phyloP scores from a whole-genome alignment of 2,113 vertebrate species.

The Terrapene triunguis region DNA sequence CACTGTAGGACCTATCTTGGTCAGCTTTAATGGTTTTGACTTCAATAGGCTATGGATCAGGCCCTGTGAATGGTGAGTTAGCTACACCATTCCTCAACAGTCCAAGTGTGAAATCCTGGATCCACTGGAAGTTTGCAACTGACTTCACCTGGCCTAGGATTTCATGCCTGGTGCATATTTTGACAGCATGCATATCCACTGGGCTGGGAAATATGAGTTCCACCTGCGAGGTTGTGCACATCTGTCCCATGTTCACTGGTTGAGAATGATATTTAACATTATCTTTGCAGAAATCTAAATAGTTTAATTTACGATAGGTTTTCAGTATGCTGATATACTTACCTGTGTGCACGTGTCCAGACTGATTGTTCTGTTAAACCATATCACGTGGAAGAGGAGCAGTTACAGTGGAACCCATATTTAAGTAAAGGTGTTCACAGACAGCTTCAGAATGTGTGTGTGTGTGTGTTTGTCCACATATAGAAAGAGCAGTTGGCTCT shows the following conservation, averaged over 20 bases:
- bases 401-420: background rate
- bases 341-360: background rate
- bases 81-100: background rate
- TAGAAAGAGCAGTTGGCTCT: background rate
- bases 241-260: background rate
- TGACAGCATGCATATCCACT: background rate
- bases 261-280: background rate
- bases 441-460: background rate
- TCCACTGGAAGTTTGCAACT: background rate
- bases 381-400: background rate
- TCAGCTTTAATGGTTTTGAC: background rate
- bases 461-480: too few species aligned
- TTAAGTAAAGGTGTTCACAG: slow-evolving; percentile 13
- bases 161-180: background rate
- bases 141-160: background rate
- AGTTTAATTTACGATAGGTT: background rate
- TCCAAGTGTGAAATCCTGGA: background rate
- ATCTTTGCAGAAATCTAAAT: background rate
- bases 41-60: background rate
- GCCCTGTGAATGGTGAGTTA: background rate
- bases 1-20: background rate
- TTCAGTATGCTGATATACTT: background rate
- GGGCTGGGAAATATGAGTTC: slow-evolving; percentile 12
- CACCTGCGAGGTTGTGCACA: background rate
- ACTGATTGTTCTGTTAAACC: background rate